Evolutionary conservation across 2,797 vertebrate species (phyloP).

Genomic region (Pelochelys cantorii): DNA sequence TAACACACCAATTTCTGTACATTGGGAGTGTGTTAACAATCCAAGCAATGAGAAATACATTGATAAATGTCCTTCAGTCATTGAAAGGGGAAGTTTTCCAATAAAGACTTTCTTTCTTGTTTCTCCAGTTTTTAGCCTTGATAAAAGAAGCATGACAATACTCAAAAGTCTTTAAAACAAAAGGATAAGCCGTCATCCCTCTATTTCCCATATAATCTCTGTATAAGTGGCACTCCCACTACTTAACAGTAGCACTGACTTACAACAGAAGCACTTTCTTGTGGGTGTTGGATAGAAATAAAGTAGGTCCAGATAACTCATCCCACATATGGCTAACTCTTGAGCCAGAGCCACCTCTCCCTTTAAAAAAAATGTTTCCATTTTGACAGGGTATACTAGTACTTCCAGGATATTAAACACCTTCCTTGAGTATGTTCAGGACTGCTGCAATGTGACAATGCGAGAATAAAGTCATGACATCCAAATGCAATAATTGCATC

Average conservation of each 20-base stretch:
- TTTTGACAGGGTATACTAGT: neutral
- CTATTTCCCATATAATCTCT: neutral
- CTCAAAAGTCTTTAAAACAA: neutral
- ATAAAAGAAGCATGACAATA: neutral
- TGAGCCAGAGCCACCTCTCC: neutral
- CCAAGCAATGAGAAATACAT: constrained; percentile 45
- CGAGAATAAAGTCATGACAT: neutral
- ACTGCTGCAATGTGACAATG: neutral
- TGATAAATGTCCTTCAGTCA: constrained; percentile 27
- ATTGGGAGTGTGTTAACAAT: constrained; percentile 9
- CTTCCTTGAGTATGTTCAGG: neutral
- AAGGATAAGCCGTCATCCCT: neutral
- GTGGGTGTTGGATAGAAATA: neutral
- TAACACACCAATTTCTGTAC: neutral
- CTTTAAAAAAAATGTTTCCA: neutral
- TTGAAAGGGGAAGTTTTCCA: constrained; percentile 41
- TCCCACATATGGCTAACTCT: neutral
- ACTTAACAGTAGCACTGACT: neutral
- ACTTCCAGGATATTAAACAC: neutral
- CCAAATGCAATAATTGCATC: neutral
- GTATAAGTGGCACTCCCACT: neutral
- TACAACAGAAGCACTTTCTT: neutral
- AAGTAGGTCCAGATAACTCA: neutral
- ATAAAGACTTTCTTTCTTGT: constrained; percentile 11
- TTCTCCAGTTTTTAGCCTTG: neutral